Evolutionary conservation across 2,888 invertebrate genomes (phyloP), one percentile per base, ranked within the genome.

Genomic region (Dasypogon diadema): DNA sequence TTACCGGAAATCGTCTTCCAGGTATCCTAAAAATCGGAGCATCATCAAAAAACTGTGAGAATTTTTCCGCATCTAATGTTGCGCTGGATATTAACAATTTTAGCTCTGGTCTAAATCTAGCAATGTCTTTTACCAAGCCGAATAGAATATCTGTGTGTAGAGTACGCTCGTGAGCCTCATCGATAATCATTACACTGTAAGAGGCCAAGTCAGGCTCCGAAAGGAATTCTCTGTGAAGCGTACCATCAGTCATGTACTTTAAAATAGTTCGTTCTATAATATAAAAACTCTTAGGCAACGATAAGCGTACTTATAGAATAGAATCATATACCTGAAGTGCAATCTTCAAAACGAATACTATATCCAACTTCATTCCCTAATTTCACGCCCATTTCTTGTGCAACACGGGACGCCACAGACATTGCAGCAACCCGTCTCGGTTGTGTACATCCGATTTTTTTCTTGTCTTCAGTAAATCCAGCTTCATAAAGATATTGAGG

Each of bases 221-320:
- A 1, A 99, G 89, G 85, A 99, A 99, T 87, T 99, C 99, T 82
- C 99, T 88, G 79, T 99, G 94, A 54, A 99, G 87, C 83, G 99
- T 99, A 82, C 99, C 99, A 87, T 99, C 99, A 30, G 99, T 99
- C 99, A 99, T 99, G 84, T 99, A 99, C 86, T 99, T 99, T 63
- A 99, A 91, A 18, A 96, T 89, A 5, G 99, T 99, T 80, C 98
- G 89, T 85, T 99, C 98, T 81, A 70, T n/a, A 58, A 70, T 16
- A n/a, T 56, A 24, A 56, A n/a, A 55, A 34, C 26, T n/a, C n/a
- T n/a, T n/a, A n/a, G n/a, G n/a, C n/a, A n/a, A n/a, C n/a, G 3
- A 16, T 2, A 21, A 54, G 21, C 2, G n/a, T 5, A 30, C 30
- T 30, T 5, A 30, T 30, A 30, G 8, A 5, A 30, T 30, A 5